phyloP scores from a whole-genome alignment of 2,888 invertebrate genomes.

The Abscondita cerata region DNA sequence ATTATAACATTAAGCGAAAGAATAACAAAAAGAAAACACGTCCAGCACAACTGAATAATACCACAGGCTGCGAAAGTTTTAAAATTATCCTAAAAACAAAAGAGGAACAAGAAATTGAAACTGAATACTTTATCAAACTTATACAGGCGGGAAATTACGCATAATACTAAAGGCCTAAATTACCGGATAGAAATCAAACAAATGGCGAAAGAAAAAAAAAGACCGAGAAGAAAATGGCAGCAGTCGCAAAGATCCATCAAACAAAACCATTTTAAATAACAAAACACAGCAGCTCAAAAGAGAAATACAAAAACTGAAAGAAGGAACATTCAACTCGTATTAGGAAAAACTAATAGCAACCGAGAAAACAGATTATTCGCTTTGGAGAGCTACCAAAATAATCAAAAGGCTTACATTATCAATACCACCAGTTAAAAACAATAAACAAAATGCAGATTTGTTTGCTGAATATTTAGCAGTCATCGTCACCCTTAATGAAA shows the following conservation, averaged over 20 bases:
- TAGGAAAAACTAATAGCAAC: constrained; percentile 24
- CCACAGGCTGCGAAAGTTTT: constrained; percentile 7
- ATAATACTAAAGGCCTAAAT: no score
- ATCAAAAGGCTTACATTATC: constrained; percentile 16
- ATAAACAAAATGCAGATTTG: constrained; percentile 35
- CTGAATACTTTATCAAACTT: constrained; percentile 1
- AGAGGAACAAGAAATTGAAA: not conserved
- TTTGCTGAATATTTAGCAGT: constrained; percentile 35
- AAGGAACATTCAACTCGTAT: constrained; percentile 22
- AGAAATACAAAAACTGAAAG: constrained; percentile 24
- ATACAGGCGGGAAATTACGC: no score
- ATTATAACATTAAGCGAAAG: not conserved
- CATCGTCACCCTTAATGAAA: constrained; percentile 32
- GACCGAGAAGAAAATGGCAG: constrained; percentile 3
- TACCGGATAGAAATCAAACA: not conserved
- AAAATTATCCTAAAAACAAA: constrained; percentile 6
- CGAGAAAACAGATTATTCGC: constrained; percentile 23
- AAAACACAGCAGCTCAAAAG: constrained; percentile 14
- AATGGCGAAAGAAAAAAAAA: not conserved
- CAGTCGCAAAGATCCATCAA: constrained; percentile 5
- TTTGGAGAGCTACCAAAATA: constrained; percentile 27
- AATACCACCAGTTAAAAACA: constrained; percentile 33
- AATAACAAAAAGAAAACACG: not conserved
- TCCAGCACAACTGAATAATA: not conserved
- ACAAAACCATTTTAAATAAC: constrained; percentile 22